phyloP scores from a whole-genome alignment of 2,797 vertebrate species.

The Clarias pachynema region DNA sequence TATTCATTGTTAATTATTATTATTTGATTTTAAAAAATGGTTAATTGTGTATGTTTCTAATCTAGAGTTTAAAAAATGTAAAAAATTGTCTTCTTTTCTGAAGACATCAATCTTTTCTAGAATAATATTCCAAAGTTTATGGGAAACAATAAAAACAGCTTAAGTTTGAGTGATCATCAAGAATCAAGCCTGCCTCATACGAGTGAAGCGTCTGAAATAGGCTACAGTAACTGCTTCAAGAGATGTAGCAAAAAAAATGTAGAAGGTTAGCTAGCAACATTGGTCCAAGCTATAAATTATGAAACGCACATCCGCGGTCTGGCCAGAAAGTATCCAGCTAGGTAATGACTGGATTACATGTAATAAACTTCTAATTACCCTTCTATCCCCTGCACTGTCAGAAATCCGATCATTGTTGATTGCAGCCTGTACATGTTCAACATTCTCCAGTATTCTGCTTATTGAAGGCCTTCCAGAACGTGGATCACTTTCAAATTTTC shows the following conservation, averaged over 20 bases:
- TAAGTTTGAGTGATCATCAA: neutral
- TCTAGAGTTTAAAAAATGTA: neutral
- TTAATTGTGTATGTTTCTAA: neutral
- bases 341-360: too few species aligned
- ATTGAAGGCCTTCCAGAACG: too few species aligned
- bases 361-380: too few species aligned
- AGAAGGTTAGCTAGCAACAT: too few species aligned
- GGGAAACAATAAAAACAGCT: neutral
- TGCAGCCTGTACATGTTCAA: too few species aligned
- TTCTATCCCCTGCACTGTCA: too few species aligned
- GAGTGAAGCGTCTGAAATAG: neutral
- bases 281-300: neutral
- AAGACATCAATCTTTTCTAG: neutral
- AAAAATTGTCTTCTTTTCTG: neutral
- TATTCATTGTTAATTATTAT: neutral
- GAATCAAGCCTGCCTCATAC: neutral
- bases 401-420: too few species aligned
- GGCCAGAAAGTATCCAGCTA: too few species aligned
- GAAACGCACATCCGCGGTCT: neutral
- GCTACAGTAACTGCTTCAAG: neutral
- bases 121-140: neutral
- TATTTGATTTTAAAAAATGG: neutral
- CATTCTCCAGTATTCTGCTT: too few species aligned
- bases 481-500: too few species aligned
- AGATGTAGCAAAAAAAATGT: neutral